A percentile compares a stretch with the other conserved stretches of the same genome.
phyloP scores from a whole-genome alignment of 2,888 invertebrate genomes.

The Drosophila helvetica region DNA sequence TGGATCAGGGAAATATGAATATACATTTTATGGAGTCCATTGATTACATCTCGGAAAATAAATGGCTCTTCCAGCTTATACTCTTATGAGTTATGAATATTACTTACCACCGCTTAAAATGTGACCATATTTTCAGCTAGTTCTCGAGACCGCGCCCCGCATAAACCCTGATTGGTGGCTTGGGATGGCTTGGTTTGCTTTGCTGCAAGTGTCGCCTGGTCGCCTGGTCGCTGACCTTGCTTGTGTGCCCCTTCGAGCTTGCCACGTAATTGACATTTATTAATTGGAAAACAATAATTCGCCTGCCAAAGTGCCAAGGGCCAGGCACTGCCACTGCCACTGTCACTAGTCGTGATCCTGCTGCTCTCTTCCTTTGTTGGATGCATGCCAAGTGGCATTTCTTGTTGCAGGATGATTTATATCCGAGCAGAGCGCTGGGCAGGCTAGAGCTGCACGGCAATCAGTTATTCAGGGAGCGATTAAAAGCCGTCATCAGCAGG shows the following conservation, averaged over 20 bases:
- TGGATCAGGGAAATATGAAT: conserved; percentile 16
- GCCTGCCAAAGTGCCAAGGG: conserved; percentile 60
- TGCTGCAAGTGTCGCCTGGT: conserved; percentile 9
- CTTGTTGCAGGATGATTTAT: conserved; percentile 43
- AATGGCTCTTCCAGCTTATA: not conserved
- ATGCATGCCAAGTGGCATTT: conserved; percentile 38
- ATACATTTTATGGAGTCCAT: not conserved
- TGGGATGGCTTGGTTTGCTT: not conserved
- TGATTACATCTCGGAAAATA: not conserved
- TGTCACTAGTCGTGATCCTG: conserved; percentile 22
- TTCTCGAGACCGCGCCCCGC: conserved; percentile 2
- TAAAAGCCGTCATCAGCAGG: conserved; percentile 68
- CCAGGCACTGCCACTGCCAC: conserved; percentile 4
- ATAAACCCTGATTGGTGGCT: conserved; percentile 20
- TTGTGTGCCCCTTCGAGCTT: conserved; percentile 48
- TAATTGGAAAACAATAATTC: conserved; percentile 80
- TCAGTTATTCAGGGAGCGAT: conserved; percentile 65
- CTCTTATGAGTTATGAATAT: conserved; percentile 1
- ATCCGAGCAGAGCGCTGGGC: conserved; percentile 13
- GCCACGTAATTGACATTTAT: conserved; percentile 76
- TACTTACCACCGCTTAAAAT: not conserved
- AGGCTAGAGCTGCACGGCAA: conserved; percentile 30
- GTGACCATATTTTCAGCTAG: not conserved
- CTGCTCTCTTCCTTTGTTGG: conserved; percentile 28
- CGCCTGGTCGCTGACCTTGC: conserved; percentile 33